Conservation (phyloP, 1,140 invertebrate genomes). For the Cherax destructor region DNA sequence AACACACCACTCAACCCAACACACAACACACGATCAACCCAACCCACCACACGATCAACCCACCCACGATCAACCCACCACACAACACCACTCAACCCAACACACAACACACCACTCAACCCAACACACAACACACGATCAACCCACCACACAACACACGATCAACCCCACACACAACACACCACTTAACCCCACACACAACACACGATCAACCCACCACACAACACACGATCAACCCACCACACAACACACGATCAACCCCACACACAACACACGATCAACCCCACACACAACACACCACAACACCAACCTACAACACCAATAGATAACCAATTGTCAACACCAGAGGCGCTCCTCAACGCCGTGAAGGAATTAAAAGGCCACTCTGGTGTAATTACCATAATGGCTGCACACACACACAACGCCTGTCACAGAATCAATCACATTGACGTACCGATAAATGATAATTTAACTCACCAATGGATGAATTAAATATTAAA, state of each 20-base stretch:
- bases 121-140: not conserved
- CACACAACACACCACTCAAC: not conserved
- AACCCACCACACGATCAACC: not conserved
- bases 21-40: not conserved
- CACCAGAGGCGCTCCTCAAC: too few species aligned
- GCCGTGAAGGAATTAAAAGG: too few species aligned
- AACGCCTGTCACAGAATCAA: constrained; percentile 6
- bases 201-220: too few species aligned
- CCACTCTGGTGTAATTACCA: constrained; percentile 1
- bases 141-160: not conserved
- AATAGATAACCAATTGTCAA: too few species aligned
- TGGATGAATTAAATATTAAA: not conserved
- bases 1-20: not conserved
- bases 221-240: not conserved
- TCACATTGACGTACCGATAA: not conserved
- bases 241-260: too few species aligned
- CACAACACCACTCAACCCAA: not conserved
- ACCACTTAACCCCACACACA: not conserved
- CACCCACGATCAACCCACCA: not conserved
- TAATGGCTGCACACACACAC: constrained; percentile 31
- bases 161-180: not conserved
- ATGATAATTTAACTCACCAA: not conserved
- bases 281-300: too few species aligned
- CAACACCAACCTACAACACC: too few species aligned
- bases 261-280: too few species aligned